Evolutionary conservation across 2,888 invertebrate genomes (phyloP), one percentile per base, ranked within the genome.

Genomic region (Pimpla rufipes): DNA sequence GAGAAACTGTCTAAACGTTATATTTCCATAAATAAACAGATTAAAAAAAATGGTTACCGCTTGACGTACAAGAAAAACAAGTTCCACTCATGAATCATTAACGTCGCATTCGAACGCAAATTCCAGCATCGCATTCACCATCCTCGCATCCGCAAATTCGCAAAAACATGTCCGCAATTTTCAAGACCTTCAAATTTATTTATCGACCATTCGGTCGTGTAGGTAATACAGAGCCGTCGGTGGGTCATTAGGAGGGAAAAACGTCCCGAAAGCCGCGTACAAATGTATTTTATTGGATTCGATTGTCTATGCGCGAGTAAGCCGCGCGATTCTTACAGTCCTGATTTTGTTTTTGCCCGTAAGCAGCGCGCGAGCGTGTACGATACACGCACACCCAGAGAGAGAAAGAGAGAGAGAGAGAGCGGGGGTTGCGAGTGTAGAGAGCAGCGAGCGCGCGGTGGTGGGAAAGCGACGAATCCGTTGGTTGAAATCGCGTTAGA

Each of bases 401-500:
- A 4, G 18, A 10, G n/a, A 3, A 29, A 18, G 55, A 70, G 52
- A 18, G 45, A 23, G 42, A n/a, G n/a, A n/a, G n/a, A n/a, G n/a
- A n/a, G n/a, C n/a, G n/a, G n/a, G n/a, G n/a, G n/a, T n/a, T n/a
- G n/a, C n/a, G n/a, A n/a, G 29, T 5, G 29, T 5, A 40, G 35
- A 42, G 13, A 47, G 57, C 37, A 37, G 18, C 45, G 47, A 68
- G 59, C 21, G 40, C 74, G 77, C 73, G 40, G 55, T 42, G 37
- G 57, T 79, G 23, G 29, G 6, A 37, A 8, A 16, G 45, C 45
- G 70, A 35, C 11, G 8, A 73, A 52, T 70, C n/a, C 57, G 52
- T 59, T 76, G 40, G 66, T 45, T 68, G 71, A 85, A 87, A 86
- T 84, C 84, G 79, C 84, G 85, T 87, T 87, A 87, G 90, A 88